Evolutionary conservation across 2,888 invertebrate species (phyloP).

Genomic region (Anorthoa munda): DNA sequence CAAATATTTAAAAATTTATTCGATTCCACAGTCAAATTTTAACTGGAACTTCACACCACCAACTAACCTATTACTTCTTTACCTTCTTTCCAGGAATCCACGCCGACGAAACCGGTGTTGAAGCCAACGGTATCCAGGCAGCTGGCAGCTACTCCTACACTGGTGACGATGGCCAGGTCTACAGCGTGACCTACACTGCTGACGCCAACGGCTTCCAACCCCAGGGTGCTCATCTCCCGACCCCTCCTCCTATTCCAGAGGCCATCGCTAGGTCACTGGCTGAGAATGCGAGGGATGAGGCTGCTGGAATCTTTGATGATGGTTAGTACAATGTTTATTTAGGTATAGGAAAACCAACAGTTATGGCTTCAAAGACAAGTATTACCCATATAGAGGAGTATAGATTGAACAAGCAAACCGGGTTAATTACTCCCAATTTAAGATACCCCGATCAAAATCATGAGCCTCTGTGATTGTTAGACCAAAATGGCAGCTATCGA

Average conservation of each 20-base stretch:
- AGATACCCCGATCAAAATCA: too few species aligned
- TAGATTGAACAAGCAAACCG: too few species aligned
- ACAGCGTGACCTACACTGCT: slow-evolving; percentile 88
- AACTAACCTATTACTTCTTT: not conserved
- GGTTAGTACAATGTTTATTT: slow-evolving; percentile 70
- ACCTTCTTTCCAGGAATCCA: slow-evolving; percentile 79
- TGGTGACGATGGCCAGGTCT: slow-evolving; percentile 91
- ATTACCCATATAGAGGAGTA: too few species aligned
- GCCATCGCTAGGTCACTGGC: slow-evolving; percentile 89
- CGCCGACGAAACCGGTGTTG: slow-evolving; percentile 84
- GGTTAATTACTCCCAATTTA: too few species aligned
- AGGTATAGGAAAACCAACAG: too few species aligned
- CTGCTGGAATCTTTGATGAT: slow-evolving; percentile 89
- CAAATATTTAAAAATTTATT: too few species aligned
- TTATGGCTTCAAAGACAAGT: too few species aligned
- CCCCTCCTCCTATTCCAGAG: slow-evolving; percentile 91
- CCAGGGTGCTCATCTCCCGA: slow-evolving; percentile 90
- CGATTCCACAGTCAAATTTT: too few species aligned
- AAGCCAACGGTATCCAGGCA: slow-evolving; percentile 87
- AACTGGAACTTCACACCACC: not conserved
- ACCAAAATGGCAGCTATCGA: too few species aligned
- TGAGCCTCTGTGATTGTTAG: too few species aligned
- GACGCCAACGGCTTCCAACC: slow-evolving; percentile 89
- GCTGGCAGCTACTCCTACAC: slow-evolving; percentile 91
- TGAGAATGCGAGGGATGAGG: slow-evolving; percentile 89